phyloP scores from a whole-genome alignment of 2,888 invertebrate species.

The Ceratothoa steindachneri region DNA sequence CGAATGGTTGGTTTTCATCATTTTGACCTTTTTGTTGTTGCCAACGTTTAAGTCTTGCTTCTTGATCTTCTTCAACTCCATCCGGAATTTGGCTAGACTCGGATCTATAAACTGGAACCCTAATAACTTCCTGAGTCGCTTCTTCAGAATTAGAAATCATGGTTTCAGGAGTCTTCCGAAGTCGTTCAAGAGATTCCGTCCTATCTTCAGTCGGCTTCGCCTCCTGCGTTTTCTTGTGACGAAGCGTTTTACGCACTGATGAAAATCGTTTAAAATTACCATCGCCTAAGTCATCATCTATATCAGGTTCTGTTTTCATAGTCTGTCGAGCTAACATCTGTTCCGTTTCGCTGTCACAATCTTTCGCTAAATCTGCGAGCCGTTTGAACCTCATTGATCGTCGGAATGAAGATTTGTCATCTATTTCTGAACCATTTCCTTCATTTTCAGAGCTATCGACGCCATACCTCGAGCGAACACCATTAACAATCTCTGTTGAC shows the following conservation, averaged over 20 bases:
- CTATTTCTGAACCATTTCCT: slow-evolving; percentile 31
- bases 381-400: slow-evolving; percentile 33
- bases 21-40: slow-evolving; percentile 53
- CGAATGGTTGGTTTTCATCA: not conserved
- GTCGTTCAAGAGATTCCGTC: slow-evolving; percentile 15
- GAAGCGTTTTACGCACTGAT: slow-evolving; percentile 71
- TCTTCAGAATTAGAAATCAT: not conserved
- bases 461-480: not conserved
- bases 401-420: slow-evolving; percentile 31
- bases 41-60: slow-evolving; percentile 64
- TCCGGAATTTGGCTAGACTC: not conserved
- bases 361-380: slow-evolving; percentile 41
- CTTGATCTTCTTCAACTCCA: slow-evolving; percentile 57
- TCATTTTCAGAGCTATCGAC: slow-evolving; percentile 44
- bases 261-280: slow-evolving; percentile 82
- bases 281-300: slow-evolving; percentile 56
- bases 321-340: slow-evolving; percentile 30
- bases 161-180: not conserved
- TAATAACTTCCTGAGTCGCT: not conserved
- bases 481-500: not conserved
- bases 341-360: slow-evolving; percentile 44
- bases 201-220: slow-evolving; percentile 14
- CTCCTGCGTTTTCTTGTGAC: slow-evolving; percentile 63
- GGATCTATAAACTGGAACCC: not conserved
- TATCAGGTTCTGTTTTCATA: slow-evolving; percentile 4